Evolutionary conservation across 2,888 invertebrate species (phyloP).

Genomic region (Leucania comma): DNA sequence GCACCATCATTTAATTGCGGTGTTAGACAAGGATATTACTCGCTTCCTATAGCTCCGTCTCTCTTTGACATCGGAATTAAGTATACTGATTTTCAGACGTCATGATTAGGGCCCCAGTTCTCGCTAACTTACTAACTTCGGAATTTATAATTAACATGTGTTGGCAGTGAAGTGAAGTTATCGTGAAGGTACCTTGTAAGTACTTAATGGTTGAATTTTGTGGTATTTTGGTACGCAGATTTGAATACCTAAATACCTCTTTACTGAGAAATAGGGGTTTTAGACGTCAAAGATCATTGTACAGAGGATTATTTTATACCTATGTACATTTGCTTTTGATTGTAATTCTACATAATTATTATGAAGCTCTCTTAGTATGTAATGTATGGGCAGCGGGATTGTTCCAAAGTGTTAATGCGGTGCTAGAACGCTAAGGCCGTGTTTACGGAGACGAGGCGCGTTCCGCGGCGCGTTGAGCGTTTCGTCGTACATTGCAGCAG

Average conservation of each 20-base stretch:
- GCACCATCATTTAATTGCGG: slow-evolving; percentile 1
- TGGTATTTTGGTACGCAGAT: slow-evolving; percentile 23
- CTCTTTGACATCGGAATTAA: too few species aligned
- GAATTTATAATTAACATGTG: slow-evolving; percentile 53
- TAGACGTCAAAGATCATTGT: too few species aligned
- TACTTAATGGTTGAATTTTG: slow-evolving; percentile 3
- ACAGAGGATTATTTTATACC: not conserved
- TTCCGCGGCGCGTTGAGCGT: too few species aligned
- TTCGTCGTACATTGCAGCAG: too few species aligned
- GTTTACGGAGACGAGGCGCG: too few species aligned
- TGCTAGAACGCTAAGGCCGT: too few species aligned
- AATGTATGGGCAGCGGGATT: too few species aligned
- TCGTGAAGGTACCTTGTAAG: slow-evolving; percentile 5
- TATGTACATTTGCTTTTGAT: not conserved
- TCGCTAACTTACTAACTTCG: slow-evolving; percentile 45
- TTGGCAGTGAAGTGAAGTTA: slow-evolving; percentile 28
- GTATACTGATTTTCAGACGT: too few species aligned
- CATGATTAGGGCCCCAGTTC: slow-evolving; percentile 17
- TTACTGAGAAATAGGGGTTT: not conserved
- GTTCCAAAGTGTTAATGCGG: too few species aligned
- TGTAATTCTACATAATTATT: not conserved
- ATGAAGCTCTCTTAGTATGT: too few species aligned
- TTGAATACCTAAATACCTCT: not conserved
- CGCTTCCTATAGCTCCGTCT: too few species aligned
- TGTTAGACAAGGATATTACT: too few species aligned